These are phyloP conservation scores for Cossypha caffra DNA, from an alignment of 2,797 vertebrate genomes.

Conservation along the genomic window DNA sequence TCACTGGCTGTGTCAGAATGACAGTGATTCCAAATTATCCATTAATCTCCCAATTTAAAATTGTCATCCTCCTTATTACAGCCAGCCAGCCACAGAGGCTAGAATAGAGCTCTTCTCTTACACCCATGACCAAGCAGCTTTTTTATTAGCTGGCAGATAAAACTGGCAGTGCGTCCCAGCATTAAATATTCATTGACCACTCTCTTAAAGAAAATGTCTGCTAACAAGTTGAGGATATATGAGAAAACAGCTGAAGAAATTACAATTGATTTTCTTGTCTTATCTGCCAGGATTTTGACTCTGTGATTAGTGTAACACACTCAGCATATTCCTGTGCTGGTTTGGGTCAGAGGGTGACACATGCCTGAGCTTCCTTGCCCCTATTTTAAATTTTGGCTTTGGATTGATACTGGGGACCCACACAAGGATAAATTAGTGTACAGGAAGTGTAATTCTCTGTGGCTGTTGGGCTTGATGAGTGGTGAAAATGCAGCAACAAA, in stretches of 20 bases:
- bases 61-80: constrained; percentile 76
- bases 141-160: constrained; percentile 68
- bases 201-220: constrained; percentile 28
- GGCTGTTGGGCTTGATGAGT: too few species aligned
- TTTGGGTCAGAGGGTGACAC: constrained; percentile 3
- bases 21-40: constrained; percentile 77
- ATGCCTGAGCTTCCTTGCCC: background rate
- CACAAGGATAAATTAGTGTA: background rate
- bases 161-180: constrained; percentile 14
- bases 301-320: constrained; percentile 35
- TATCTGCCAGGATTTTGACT: constrained; percentile 14
- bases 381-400: background rate
- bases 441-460: background rate
- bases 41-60: constrained; percentile 80
- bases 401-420: background rate
- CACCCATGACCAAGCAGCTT: constrained; percentile 53
- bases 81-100: constrained; percentile 12
- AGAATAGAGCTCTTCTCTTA: constrained; percentile 40
- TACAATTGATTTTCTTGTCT: constrained; percentile 73
- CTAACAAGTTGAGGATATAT: constrained; percentile 54
- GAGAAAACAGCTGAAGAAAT: constrained; percentile 65
- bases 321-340: background rate
- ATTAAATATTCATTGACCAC: constrained; percentile 69
- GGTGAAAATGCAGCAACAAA: too few species aligned
- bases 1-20: constrained; percentile 76